Evolutionary conservation across 2,888 invertebrate species (phyloP).

Genomic region (Drosophila rellima): DNA sequence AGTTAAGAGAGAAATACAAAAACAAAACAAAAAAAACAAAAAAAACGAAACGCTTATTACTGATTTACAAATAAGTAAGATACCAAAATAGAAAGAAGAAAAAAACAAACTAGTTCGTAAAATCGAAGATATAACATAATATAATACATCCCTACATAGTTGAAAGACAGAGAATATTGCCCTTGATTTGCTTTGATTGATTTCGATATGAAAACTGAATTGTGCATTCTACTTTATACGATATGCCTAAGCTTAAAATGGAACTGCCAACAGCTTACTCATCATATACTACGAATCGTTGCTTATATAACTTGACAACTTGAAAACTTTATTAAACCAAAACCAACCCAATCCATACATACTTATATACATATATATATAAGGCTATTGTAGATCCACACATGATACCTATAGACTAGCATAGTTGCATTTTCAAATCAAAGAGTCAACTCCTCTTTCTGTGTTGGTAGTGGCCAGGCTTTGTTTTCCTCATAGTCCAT

Average conservation of each 20-base stretch:
- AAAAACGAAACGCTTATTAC: conserved; percentile 76
- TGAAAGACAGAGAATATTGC: conserved; percentile 27
- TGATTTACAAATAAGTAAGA: conserved; percentile 66
- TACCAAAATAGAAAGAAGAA: conserved; percentile 54
- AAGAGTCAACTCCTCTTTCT: conserved; percentile 8
- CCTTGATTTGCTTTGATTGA: conserved; percentile 45
- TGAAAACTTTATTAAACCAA: conserved; percentile 23
- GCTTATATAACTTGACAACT: conserved; percentile 27
- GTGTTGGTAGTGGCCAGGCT: conserved; percentile 19
- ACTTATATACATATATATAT: conserved; percentile 5
- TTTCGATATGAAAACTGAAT: conserved; percentile 53
- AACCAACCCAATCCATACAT: conserved; percentile 7
- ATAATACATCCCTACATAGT: conserved; percentile 14
- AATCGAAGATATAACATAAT: conserved; percentile 19
- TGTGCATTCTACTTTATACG: conserved; percentile 42
- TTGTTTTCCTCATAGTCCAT: conserved; percentile 5
- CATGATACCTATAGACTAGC: conserved; percentile 45
- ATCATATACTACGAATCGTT: conserved; percentile 27
- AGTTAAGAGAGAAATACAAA: conserved; percentile 25
- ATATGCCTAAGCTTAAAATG: conserved; percentile 40
- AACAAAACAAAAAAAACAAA: conserved; percentile 34
- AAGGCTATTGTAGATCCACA: conserved; percentile 47
- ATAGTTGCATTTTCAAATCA: conserved; percentile 4
- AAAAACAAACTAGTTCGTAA: conserved; percentile 48
- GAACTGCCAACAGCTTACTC: conserved; percentile 59